phyloP scores from a whole-genome alignment of 1,140 invertebrate species.

The Solen grandis region DNA sequence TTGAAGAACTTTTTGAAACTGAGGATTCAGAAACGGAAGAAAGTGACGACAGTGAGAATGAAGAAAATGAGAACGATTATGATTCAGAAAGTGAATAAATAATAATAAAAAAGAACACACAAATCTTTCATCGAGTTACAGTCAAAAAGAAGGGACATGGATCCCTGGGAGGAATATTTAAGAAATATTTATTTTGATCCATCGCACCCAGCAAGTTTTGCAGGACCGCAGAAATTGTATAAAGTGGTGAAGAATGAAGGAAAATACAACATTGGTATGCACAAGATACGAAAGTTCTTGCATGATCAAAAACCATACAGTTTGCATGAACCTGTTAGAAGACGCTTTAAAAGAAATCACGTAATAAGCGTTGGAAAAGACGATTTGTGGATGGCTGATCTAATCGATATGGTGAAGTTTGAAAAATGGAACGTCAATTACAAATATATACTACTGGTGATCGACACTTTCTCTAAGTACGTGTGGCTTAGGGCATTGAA shows the following conservation, averaged over 20 bases:
- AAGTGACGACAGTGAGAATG: neutral
- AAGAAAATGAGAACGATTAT: neutral
- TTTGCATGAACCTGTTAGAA: conserved; percentile 14
- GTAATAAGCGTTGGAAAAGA: conserved; percentile 12
- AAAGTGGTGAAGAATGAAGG: conserved; percentile 23
- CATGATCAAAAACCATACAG: conserved; percentile 15
- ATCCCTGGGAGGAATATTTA: conserved; percentile 32
- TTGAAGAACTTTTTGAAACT: conserved; percentile 31
- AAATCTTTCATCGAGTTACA: neutral
- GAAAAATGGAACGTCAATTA: conserved; percentile 12
- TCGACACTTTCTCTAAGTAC: conserved; percentile 21
- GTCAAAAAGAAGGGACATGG: conserved; percentile 13
- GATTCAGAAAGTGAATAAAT: neutral
- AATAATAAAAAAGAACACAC: too few species aligned
- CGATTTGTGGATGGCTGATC: conserved; percentile 37
- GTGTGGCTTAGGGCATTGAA: neutral
- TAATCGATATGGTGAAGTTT: conserved; percentile 23
- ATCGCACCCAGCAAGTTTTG: neutral
- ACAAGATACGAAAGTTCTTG: conserved; percentile 4
- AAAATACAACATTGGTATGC: conserved; percentile 17
- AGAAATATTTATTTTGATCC: conserved; percentile 23
- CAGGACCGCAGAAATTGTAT: conserved; percentile 15
- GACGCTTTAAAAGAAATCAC: conserved; percentile 12
- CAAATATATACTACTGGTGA: conserved; percentile 33
- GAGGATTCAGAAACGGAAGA: neutral